These are phyloP conservation scores for Telmatherina bonti DNA, from an alignment of 2,797 vertebrate species.

Conservation along the genomic window DNA sequence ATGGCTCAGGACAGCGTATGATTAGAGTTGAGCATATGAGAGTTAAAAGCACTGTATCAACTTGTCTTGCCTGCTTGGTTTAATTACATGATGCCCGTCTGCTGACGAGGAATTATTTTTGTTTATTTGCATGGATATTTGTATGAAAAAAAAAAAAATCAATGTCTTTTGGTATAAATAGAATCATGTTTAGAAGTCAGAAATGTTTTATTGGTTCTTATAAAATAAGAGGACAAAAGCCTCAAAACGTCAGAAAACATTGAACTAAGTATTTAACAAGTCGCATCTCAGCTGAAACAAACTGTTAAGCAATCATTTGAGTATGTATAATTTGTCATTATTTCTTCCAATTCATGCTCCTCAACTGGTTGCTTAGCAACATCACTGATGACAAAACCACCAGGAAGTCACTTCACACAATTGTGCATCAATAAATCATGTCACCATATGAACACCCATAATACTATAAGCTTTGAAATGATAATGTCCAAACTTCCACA, in stretches of 20 bases:
- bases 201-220: not conserved
- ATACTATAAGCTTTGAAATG: fast-evolving
- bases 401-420: conserved; percentile 1
- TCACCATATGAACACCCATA: not conserved
- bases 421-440: not conserved
- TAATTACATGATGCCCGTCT: not conserved
- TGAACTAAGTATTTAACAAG: not conserved
- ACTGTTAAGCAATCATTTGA: not conserved
- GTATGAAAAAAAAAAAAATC: not conserved
- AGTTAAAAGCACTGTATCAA: conserved; percentile 15
- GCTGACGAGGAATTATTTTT: not conserved
- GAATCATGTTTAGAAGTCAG: conserved; percentile 2
- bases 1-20: conserved; percentile 1
- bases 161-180: not conserved
- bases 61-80: not conserved
- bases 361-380: conserved; percentile 8
- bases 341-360: not conserved
- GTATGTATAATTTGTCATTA: not conserved
- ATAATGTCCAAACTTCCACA: not conserved
- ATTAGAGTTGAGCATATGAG: conserved; percentile 4
- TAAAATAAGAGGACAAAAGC: no score
- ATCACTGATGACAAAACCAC: not conserved
- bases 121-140: not conserved
- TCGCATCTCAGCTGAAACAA: not conserved
- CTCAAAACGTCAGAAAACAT: not conserved